Conservation (phyloP, 2,888 invertebrate genomes). For the Unio delphinus region DNA sequence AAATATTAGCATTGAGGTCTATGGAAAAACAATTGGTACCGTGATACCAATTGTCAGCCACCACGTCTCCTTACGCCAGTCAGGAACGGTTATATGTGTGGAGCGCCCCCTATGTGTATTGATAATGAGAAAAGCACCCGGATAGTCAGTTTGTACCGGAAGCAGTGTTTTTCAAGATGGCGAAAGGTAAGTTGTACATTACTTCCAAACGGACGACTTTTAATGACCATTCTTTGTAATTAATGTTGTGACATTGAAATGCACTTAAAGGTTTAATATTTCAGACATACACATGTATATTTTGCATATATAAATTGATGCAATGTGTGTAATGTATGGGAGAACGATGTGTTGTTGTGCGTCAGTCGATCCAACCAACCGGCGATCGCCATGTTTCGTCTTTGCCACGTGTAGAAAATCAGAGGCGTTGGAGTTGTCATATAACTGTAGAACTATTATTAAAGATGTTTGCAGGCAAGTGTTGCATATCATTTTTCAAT, state of each 20-base stretch:
- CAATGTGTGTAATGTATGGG: no score
- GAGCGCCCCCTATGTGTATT: not conserved
- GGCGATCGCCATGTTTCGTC: not conserved
- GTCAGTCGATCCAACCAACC: not conserved
- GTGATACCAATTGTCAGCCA: no score
- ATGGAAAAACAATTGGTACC: no score
- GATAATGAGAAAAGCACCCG: conserved; percentile 9
- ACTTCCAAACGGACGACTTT: no score
- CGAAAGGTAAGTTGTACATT: conserved; percentile 32
- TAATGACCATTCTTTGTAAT: no score
- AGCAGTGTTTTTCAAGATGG: conserved; percentile 34
- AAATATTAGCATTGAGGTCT: no score
- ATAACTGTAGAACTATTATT: not conserved
- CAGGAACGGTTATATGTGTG: conserved; percentile 1
- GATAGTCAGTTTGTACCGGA: conserved; percentile 23
- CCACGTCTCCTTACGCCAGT: not conserved
- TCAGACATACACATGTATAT: no score
- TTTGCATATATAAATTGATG: no score
- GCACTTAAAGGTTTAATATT: no score
- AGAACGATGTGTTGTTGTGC: not conserved
- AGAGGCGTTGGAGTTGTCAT: not conserved
- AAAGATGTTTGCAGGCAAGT: no score
- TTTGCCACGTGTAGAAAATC: not conserved
- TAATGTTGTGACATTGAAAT: no score
- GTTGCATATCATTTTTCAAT: no score